A percentile compares a stretch with the other conserved stretches of the same genome.
phyloP scores from a whole-genome alignment of 2,888 invertebrate genomes.

The Apamea epomidion region DNA sequence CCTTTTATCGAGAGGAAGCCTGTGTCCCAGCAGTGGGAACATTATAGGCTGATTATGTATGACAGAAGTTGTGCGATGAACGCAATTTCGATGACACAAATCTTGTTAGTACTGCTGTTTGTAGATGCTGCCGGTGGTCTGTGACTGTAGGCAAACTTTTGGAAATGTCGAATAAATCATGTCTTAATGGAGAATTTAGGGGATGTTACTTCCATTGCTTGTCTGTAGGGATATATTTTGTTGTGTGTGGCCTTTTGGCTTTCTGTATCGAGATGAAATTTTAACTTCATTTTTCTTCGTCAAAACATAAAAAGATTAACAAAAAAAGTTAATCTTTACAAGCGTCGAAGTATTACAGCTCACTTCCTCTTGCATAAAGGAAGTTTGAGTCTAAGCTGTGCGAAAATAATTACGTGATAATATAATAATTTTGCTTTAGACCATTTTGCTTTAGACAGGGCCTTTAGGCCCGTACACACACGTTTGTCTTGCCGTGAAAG shows the following conservation, averaged over 20 bases:
- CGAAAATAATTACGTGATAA: neutral
- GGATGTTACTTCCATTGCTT: conserved; percentile 20
- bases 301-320: neutral
- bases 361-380: neutral
- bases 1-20: too few species aligned
- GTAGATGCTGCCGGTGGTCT: neutral
- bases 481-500: too few species aligned
- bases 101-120: neutral
- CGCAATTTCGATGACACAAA: neutral
- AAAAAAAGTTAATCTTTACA: too few species aligned
- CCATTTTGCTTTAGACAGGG: too few species aligned
- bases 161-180: conserved; percentile 55
- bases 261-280: neutral
- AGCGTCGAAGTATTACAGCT: neutral
- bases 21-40: too few species aligned
- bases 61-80: neutral
- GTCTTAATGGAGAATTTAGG: neutral
- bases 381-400: neutral
- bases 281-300: neutral
- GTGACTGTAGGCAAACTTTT: conserved; percentile 46
- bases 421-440: neutral
- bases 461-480: too few species aligned
- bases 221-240: conserved; percentile 10
- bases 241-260: neutral
- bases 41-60: too few species aligned